A percentile compares a stretch with the other conserved stretches of the same genome.
phyloP scores from a whole-genome alignment of 1,140 invertebrate species.

The Dendrolimus punctatus region DNA sequence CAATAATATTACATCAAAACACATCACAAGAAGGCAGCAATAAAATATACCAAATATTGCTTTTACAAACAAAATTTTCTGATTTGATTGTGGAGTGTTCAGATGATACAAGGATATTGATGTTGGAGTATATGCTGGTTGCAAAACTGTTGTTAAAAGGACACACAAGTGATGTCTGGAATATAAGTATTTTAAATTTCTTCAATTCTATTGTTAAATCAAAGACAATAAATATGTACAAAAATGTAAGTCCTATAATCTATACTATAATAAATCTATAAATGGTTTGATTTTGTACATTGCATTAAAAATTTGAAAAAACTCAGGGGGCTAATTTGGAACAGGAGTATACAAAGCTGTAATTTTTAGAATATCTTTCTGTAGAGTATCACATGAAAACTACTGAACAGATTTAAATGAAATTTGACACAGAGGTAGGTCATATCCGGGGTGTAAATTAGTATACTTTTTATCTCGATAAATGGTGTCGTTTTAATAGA shows the following conservation, averaged over 20 bases:
- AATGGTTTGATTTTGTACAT: not conserved
- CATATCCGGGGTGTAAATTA: too few species aligned
- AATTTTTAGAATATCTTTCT: too few species aligned
- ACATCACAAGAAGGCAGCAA: conserved; percentile 19
- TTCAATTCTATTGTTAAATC: conserved; percentile 23
- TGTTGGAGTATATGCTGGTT: conserved; percentile 31
- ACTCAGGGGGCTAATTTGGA: too few species aligned
- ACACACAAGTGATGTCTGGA: conserved; percentile 30
- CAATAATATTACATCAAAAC: conserved; percentile 18
- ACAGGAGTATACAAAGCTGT: too few species aligned
- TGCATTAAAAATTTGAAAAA: too few species aligned
- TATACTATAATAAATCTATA: too few species aligned
- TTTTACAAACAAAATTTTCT: conserved; percentile 27
- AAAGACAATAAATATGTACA: conserved; percentile 20
- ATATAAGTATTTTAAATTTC: conserved; percentile 21
- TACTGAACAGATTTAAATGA: too few species aligned
- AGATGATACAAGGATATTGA: conserved; percentile 16
- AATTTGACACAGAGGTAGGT: too few species aligned
- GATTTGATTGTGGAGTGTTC: conserved; percentile 19
- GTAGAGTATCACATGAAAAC: too few species aligned
- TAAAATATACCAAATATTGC: conserved; percentile 28
- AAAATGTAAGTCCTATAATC: conserved; percentile 24
- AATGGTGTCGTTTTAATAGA: too few species aligned
- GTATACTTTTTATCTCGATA: too few species aligned
- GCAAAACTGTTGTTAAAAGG: conserved; percentile 23